Conservation (phyloP, 2,888 invertebrate genomes). For the Nemotelus pantherinus region DNA sequence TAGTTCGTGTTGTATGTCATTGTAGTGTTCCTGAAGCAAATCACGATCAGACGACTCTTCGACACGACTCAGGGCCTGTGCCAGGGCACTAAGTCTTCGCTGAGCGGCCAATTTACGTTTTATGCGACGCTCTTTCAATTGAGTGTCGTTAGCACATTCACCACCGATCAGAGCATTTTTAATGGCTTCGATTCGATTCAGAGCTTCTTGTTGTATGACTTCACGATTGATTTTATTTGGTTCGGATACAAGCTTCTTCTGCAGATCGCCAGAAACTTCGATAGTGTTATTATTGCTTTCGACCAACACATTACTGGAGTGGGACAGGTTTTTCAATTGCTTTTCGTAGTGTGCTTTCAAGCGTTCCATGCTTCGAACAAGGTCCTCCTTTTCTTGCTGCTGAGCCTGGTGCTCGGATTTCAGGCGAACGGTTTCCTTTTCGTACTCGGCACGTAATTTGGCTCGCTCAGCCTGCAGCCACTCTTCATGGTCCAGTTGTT, state of each 20-base stretch:
- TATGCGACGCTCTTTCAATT: conserved; percentile 74
- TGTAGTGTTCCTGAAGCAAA: conserved; percentile 77
- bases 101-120: conserved; percentile 77
- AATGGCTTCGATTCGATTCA: conserved; percentile 69
- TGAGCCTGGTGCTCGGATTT: conserved; percentile 57
- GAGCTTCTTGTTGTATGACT: conserved; percentile 57
- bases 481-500: background rate
- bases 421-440: conserved; percentile 63
- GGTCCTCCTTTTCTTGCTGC: conserved; percentile 56
- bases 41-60: conserved; percentile 77
- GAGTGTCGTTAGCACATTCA: conserved; percentile 77
- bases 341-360: conserved; percentile 55
- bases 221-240: background rate
- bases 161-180: conserved; percentile 83
- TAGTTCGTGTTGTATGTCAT: conserved; percentile 81
- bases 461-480: conserved; percentile 67
- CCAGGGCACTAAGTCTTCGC: conserved; percentile 69
- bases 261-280: background rate
- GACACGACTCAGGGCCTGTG: conserved; percentile 69
- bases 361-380: conserved; percentile 54
- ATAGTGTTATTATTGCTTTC: conserved; percentile 22
- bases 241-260: too few species aligned
- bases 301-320: conserved; percentile 11
- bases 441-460: conserved; percentile 57
- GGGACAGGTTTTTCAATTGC: conserved; percentile 52